These are phyloP conservation scores for Nasonovia ribisnigri DNA, from an alignment of 2,888 invertebrate species.

Conservation along the genomic window DNA sequence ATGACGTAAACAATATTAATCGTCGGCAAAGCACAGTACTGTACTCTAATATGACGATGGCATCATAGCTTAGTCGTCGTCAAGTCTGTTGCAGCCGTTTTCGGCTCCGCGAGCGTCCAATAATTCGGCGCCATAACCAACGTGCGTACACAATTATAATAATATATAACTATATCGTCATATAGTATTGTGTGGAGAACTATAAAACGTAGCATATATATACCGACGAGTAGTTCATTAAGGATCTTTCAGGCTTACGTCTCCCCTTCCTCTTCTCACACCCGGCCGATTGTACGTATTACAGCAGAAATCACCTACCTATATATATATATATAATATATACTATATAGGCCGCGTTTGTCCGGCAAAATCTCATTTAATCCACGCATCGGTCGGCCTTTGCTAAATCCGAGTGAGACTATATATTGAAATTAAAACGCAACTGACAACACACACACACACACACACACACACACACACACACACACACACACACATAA, in stretches of 20 bases:
- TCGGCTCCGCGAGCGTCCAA: too few species aligned
- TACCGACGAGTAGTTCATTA: background rate
- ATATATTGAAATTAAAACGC: slow-evolving; percentile 2
- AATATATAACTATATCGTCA: background rate
- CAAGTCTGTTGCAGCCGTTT: too few species aligned
- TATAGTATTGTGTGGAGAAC: background rate
- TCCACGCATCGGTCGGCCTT: background rate
- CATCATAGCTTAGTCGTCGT: background rate
- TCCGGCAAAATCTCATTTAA: slow-evolving; percentile 51
- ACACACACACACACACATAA: background rate
- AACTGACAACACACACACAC: background rate
- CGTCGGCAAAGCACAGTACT: background rate
- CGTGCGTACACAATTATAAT: too few species aligned
- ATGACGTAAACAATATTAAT: background rate
- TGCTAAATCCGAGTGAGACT: slow-evolving; percentile 10
- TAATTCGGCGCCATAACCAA: too few species aligned
- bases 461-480: background rate
- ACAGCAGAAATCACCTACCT: slow-evolving; percentile 8
- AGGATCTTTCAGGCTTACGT: background rate
- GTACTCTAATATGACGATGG: background rate
- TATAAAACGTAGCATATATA: background rate
- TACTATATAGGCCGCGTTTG: background rate
- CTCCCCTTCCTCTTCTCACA: background rate
- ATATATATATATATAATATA: too few species aligned
- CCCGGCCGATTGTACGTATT: background rate